These are phyloP conservation scores for Jacana jacana DNA, from an alignment of 2,113 vertebrate species.

Conservation along the genomic window DNA sequence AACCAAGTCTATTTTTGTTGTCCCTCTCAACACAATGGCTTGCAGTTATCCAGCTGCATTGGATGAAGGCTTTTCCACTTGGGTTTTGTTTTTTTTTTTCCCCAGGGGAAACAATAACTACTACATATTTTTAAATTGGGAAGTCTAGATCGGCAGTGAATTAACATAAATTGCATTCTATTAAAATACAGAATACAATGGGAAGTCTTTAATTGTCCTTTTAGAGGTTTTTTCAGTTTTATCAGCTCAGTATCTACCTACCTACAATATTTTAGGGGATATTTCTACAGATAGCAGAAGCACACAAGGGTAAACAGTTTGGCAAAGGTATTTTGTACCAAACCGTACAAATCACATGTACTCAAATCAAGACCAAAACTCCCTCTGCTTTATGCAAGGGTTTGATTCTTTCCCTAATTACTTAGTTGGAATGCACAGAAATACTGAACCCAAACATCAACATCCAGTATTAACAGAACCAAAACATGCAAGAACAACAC, in stretches of 20 bases:
- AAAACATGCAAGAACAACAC: neutral
- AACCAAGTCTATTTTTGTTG: neutral
- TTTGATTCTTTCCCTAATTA: neutral
- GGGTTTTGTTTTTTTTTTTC: neutral
- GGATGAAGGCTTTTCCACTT: neutral
- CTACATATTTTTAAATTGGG: neutral
- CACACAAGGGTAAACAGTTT: neutral
- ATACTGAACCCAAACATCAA: neutral
- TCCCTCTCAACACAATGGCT: neutral
- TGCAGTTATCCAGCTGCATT: neutral
- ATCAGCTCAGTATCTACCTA: neutral
- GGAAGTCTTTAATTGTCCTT: neutral
- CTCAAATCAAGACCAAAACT: neutral
- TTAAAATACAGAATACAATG: neutral
- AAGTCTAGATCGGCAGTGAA: neutral
- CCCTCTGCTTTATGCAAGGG: neutral
- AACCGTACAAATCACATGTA: neutral
- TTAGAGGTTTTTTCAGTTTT: neutral
- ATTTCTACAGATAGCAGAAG: neutral
- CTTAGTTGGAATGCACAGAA: neutral
- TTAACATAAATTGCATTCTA: neutral
- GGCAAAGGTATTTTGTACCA: neutral
- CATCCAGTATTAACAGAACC: neutral
- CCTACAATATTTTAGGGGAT: neutral
- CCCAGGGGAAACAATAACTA: neutral